Conservation (phyloP, 2,113 vertebrate genomes). For the Ailuropoda melanoleuca region DNA sequence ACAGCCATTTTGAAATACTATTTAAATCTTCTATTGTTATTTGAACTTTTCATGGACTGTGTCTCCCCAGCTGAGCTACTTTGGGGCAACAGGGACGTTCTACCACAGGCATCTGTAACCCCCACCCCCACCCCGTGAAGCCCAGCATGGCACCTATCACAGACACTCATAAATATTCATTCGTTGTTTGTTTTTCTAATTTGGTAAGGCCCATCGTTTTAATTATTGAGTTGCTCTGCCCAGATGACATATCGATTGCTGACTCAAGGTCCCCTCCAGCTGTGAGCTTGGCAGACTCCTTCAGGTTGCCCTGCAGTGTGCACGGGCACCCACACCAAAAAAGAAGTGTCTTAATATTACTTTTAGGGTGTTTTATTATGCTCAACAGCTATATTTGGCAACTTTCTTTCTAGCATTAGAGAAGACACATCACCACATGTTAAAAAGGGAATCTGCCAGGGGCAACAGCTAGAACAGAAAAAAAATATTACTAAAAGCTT, state of each 20-base stretch:
- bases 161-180: neutral
- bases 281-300: neutral
- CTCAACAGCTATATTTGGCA: slow-evolving; percentile 65
- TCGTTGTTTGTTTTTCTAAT: slow-evolving; percentile 10
- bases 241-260: neutral
- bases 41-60: slow-evolving; percentile 41
- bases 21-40: slow-evolving; percentile 73
- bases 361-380: slow-evolving; percentile 20
- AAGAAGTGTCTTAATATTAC: slow-evolving; percentile 17
- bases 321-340: neutral
- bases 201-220: neutral
- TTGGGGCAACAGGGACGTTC: neutral
- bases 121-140: too few species aligned
- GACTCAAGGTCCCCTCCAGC: neutral
- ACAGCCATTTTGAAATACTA: slow-evolving; percentile 75
- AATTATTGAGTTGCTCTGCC: neutral
- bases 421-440: slow-evolving; percentile 56
- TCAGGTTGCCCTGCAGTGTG: neutral
- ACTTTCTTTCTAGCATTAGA: slow-evolving; percentile 65
- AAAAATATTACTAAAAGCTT: slow-evolving; percentile 34
- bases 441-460: slow-evolving; percentile 54
- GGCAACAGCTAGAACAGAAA: slow-evolving; percentile 58
- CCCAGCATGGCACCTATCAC: neutral
- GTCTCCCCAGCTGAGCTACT: neutral
- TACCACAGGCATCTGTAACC: neutral